Evolutionary conservation across 2,113 vertebrate species (phyloP), one percentile per base, ranked within the genome.

Genomic region (Erythrocercus mccallii): DNA sequence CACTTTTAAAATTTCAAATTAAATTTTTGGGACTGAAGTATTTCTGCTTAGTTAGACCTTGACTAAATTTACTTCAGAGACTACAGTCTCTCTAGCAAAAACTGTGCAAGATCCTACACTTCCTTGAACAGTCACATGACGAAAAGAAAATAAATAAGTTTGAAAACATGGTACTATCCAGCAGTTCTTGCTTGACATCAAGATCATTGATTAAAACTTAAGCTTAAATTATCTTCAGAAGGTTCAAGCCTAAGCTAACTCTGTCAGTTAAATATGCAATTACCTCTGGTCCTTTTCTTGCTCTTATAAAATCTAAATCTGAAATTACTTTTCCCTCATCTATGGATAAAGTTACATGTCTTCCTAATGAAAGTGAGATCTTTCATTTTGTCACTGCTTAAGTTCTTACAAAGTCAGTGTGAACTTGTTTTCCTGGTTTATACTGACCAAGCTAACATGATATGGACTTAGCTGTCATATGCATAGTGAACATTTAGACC

Each of bases 331-430:
- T 74, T 74, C 21, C 20, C 28, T 83, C 33, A 81, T 69, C 25
- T 54, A 15, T 10, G 16, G 73, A 56, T 58, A 62, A 57, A 86
- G 24, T 35, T 35, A 23, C 21, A 42, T 37, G 3, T 47, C 79
- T 91, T 91, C 70, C 30, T 45, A 68, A 50, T 15, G 18, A 13
- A 40, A 57, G 8, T 25, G 4, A 47, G 4, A 65, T 19, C 10
- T 71, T 89, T 81, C 8, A 51, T n/a, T 66, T 50, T 73, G 20
- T 31, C 60, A 12, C 24, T 61, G 4, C 12, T 48, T 53, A 60
- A 45, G 6, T 37, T 37, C 51, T 57, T n/a, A 30, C 5, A 24
- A 61, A 57, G 33, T 37, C 0, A 0, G 7, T 9, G 9, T 18
- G 56, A 73, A 50, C 9, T 48, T 42, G 4, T 33, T 66, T 62